These are phyloP conservation scores for Melipona bicolor DNA, from an alignment of 2,888 invertebrate genomes.

Conservation along the genomic window DNA sequence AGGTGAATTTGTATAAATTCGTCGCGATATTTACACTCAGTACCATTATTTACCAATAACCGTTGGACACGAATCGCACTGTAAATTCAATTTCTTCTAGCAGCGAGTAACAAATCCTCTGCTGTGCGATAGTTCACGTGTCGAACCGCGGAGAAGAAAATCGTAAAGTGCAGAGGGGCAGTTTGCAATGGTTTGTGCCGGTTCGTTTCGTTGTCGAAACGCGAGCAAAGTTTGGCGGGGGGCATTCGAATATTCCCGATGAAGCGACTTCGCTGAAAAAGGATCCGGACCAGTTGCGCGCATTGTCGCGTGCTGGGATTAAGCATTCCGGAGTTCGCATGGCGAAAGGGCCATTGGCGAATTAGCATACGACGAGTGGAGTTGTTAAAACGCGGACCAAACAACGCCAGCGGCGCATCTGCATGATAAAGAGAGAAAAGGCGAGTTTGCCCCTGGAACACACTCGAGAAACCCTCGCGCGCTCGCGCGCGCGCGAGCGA, in stretches of 20 bases:
- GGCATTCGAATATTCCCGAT: neutral
- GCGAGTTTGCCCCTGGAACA: slow-evolving; percentile 43
- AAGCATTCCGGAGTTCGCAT: neutral
- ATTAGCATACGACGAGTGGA: slow-evolving; percentile 62
- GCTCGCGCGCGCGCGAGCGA: neutral
- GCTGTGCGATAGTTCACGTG: no score
- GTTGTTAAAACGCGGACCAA: slow-evolving; percentile 55
- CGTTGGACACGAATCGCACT: no score
- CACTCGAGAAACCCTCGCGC: slow-evolving; percentile 41
- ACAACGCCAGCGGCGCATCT: slow-evolving; percentile 33
- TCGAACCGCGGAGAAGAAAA: no score
- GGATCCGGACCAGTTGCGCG: neutral
- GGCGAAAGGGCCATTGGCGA: slow-evolving; percentile 21
- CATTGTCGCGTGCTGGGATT: slow-evolving; percentile 1
- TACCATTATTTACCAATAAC: no score
- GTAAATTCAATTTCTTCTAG: no score
- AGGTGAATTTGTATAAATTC: no score
- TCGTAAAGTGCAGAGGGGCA: no score
- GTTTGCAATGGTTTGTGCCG: no score
- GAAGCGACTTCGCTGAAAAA: neutral
- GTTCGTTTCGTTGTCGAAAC: no score
- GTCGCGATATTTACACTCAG: no score
- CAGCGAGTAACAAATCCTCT: no score
- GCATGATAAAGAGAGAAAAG: slow-evolving; percentile 62
- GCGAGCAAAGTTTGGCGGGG: neutral